Conservation (phyloP, 2,113 vertebrate genomes). For the Athene cunicularia region DNA sequence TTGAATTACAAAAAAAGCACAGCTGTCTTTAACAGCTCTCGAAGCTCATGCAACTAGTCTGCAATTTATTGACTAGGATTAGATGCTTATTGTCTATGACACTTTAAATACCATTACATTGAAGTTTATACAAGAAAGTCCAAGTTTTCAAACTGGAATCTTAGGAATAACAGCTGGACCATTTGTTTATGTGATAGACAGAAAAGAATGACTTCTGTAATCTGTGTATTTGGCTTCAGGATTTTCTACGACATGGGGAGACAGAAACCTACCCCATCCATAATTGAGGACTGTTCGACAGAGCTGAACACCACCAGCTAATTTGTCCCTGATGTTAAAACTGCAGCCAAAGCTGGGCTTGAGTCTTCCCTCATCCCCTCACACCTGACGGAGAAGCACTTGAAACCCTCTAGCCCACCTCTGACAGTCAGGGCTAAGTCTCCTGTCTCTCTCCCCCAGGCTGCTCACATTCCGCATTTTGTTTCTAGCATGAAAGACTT, state of each 20-base stretch:
- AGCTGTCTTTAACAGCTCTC: conserved; percentile 81
- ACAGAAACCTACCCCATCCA: conserved; percentile 55
- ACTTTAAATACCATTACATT: conserved; percentile 89
- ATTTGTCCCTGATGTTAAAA: conserved; percentile 78
- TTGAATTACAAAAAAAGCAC: conserved; percentile 80
- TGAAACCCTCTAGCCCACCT: conserved; percentile 74
- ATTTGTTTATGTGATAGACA: conserved; percentile 86
- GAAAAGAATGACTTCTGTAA: conserved; percentile 87
- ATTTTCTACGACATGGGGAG: conserved; percentile 66
- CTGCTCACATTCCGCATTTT: conserved; percentile 83
- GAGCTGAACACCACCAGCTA: conserved; percentile 65
- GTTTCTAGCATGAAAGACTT: conserved; percentile 92
- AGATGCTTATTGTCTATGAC: conserved; percentile 87
- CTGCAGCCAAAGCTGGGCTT: conserved; percentile 54
- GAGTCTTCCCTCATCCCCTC: conserved; percentile 33
- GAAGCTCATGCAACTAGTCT: conserved; percentile 78
- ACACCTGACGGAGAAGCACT: conserved; percentile 76
- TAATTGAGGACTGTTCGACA: conserved; percentile 69
- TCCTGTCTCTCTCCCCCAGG: conserved; percentile 74
- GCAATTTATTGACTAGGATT: conserved; percentile 86
- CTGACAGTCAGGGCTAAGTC: conserved; percentile 70
- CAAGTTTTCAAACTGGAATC: conserved; percentile 86
- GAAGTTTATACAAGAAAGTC: conserved; percentile 87
- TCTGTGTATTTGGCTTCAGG: conserved; percentile 80
- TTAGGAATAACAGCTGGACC: conserved; percentile 84